These are phyloP conservation scores for Aphelocoma californica DNA, from an alignment of 2,797 vertebrate species.

Conservation along the genomic window DNA sequence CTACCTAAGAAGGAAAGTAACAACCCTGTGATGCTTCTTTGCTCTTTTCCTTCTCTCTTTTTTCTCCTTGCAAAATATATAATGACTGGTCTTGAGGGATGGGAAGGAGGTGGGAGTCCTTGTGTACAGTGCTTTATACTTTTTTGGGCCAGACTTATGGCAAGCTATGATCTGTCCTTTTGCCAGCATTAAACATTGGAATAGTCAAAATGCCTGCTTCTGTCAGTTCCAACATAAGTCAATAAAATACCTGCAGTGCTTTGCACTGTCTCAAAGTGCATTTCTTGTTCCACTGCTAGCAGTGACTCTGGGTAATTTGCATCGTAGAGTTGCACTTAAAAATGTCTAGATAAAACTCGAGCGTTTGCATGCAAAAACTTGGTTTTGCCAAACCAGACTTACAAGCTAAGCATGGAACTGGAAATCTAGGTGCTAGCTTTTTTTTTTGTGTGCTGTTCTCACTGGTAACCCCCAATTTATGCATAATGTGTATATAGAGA, in stretches of 20 bases:
- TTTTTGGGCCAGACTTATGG: not conserved
- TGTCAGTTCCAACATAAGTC: not conserved
- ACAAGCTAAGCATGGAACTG: not conserved
- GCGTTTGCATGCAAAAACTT: not conserved
- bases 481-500: not conserved
- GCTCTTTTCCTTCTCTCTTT: not conserved
- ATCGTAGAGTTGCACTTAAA: not conserved
- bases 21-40: not conserved
- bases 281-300: not conserved
- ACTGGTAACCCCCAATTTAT: not conserved
- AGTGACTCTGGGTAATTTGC: not conserved
- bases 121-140: fast-evolving
- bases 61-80: not conserved
- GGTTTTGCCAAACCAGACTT: not conserved
- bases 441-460: not conserved
- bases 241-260: not conserved
- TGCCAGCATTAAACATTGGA: not conserved
- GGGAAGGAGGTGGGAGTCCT: not conserved
- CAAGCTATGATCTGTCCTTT: not conserved
- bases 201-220: not conserved
- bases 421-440: not conserved
- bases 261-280: not conserved
- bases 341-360: not conserved
- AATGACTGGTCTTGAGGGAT: not conserved
- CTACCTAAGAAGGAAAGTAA: not conserved